Evolutionary conservation across 2,797 vertebrate genomes (phyloP), one percentile per base, ranked within the genome.

Genomic region (Urophycis tenuis): DNA sequence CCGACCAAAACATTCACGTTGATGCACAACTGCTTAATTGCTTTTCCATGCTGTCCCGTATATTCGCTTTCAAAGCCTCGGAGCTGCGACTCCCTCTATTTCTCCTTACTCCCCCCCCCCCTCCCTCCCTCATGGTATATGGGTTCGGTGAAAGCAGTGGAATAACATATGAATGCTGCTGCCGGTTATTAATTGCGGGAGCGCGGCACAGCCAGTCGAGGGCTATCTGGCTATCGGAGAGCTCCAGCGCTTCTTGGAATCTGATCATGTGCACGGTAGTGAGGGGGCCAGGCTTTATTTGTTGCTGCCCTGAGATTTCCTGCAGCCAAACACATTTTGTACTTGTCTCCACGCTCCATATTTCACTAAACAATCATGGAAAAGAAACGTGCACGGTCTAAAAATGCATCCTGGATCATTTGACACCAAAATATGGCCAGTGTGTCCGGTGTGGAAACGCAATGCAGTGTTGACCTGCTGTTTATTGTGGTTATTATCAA

Each of bases 331-430:
- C 83, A 82, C 83, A 90, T 91, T 92, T 33, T 91, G 87, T 93
- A 89, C 88, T 89, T 90, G 89, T 92, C 89, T 85, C 89, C 88
- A 90, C 93, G 91, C 89, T 85, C 89, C 88, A 90, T 93, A 90
- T 91, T 91, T 93, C 90, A 92, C 87, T 91, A 90, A 81, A 87
- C 86, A 93, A 88, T 90, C 88, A 84, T 84, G 86, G 86, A 85
- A 82, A 53, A 76, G 75, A 33, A 31, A 71, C 72, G 67, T 69
- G 75, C 83, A 77, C 80, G 72, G 60, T 85, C 69, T 72, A 71
- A 84, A 86, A 89, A 84, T 86, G 86, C 86, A 87, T 81, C 83
- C 84, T 73, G 77, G 80, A 88, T 90, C 85, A 77, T 81, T 83
- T 90, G 90, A 81, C 85, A 86, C 77, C 71, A 71, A 41, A 76